Conservation (phyloP, 2,113 vertebrate genomes). For the Columba janthina region DNA sequence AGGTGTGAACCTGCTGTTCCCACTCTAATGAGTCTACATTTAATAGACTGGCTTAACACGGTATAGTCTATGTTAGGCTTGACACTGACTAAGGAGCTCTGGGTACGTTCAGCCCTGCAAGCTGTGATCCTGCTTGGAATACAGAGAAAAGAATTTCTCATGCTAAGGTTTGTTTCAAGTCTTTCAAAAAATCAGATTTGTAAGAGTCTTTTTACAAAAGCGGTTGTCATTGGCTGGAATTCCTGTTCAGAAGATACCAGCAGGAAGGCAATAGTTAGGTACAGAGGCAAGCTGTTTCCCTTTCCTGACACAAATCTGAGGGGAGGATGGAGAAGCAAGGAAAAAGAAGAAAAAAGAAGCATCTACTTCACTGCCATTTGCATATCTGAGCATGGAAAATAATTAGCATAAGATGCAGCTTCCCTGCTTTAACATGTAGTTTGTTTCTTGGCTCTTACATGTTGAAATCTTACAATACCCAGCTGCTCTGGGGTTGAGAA, state of each 20-base stretch:
- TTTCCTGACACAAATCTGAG: conserved; percentile 1
- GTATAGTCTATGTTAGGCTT: not conserved
- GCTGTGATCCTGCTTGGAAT: conserved; percentile 1
- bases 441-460: conserved; percentile 13
- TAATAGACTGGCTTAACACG: not conserved
- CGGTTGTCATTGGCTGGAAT: rapidly evolving
- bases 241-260: not conserved
- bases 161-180: not conserved
- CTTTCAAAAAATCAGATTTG: conserved; percentile 9
- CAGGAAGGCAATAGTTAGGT: not conserved
- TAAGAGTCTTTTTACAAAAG: not conserved
- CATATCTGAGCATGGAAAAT: conserved; percentile 23
- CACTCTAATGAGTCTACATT: not conserved
- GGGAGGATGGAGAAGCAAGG: not conserved
- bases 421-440: conserved; percentile 3
- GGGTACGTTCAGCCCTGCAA: not conserved
- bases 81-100: conserved; percentile 17
- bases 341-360: not conserved
- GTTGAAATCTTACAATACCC: not conserved
- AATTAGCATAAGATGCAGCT: conserved; percentile 25
- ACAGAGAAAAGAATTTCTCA: not conserved
- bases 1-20: not conserved
- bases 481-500: conserved; percentile 4
- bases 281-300: not conserved
- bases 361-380: not conserved